Conservation (phyloP, 2,888 invertebrate species). For the Leptopilina syphax region DNA sequence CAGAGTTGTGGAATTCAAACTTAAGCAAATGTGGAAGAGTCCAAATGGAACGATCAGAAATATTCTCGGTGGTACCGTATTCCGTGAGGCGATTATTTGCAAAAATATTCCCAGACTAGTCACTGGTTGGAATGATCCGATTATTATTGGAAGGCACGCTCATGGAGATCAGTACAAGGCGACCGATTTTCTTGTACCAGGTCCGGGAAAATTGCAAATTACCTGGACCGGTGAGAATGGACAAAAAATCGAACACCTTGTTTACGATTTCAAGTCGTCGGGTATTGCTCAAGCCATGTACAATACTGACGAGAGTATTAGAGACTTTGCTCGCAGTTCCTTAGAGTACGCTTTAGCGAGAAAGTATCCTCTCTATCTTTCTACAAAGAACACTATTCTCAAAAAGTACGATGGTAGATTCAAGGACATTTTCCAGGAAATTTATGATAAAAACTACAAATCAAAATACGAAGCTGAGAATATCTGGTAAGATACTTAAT, state of each 20-base stretch:
- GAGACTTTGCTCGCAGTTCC: slow-evolving; percentile 96
- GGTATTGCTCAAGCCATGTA: slow-evolving; percentile 97
- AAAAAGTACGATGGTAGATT: slow-evolving; percentile 98
- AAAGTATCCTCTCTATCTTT: slow-evolving; percentile 93
- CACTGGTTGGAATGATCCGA: slow-evolving; percentile 96
- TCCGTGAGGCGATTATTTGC: slow-evolving; percentile 92
- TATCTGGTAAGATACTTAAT: slow-evolving; percentile 82
- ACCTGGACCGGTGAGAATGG: slow-evolving; percentile 85
- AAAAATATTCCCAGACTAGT: slow-evolving; percentile 97
- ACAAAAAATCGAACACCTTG: slow-evolving; percentile 84
- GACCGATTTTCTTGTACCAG: slow-evolving; percentile 96
- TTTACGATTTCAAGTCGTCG: slow-evolving; percentile 90
- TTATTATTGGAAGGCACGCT: slow-evolving; percentile 98
- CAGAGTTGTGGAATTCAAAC: slow-evolving; percentile 92
- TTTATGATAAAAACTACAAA: slow-evolving; percentile 94
- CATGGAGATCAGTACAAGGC: slow-evolving; percentile 99
- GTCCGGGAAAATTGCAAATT: slow-evolving; percentile 91
- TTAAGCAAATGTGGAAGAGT: slow-evolving; percentile 94
- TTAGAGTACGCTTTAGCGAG: slow-evolving; percentile 92
- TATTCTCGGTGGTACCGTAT: slow-evolving; percentile 90
- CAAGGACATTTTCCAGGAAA: slow-evolving; percentile 97
- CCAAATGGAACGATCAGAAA: slow-evolving; percentile 94
- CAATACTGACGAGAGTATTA: slow-evolving; percentile 96
- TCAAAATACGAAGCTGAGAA: slow-evolving; percentile 88
- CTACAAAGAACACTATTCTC: slow-evolving; percentile 97